A percentile compares a stretch with the other conserved stretches of the same genome.
Evolutionary conservation across 2,888 invertebrate genomes (phyloP).

Genomic region (Cosmia pyralina): DNA sequence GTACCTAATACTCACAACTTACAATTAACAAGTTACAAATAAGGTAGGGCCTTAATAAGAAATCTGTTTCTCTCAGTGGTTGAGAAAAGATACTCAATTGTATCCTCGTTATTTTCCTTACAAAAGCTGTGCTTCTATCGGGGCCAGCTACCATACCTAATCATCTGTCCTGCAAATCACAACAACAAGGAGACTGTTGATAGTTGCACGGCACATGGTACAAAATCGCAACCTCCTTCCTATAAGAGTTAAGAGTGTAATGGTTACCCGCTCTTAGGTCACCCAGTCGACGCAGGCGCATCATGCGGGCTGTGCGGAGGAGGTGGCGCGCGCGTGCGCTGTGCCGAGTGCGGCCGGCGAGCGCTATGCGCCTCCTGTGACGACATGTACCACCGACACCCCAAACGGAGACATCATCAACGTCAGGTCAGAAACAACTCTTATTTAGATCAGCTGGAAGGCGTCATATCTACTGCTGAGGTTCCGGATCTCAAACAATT

Average conservation of each 20-base stretch:
- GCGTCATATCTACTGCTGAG: background rate
- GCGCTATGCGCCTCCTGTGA: slow-evolving; percentile 97
- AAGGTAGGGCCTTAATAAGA: no score
- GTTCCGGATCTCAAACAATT: background rate
- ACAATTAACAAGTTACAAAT: background rate
- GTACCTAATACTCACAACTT: no score
- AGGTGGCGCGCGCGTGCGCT: slow-evolving; percentile 94
- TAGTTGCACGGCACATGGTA: background rate
- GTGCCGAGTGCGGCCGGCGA: slow-evolving; percentile 95
- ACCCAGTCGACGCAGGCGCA: slow-evolving; percentile 83
- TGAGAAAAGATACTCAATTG: background rate
- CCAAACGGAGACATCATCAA: slow-evolving; percentile 95
- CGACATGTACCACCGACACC: slow-evolving; percentile 98
- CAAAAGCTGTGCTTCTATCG: background rate
- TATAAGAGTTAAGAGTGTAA: background rate
- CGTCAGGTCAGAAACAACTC: slow-evolving; percentile 91
- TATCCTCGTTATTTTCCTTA: background rate
- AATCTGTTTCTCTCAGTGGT: background rate
- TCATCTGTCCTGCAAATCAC: background rate
- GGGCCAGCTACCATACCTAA: background rate
- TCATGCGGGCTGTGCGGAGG: slow-evolving; percentile 96
- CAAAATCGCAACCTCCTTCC: background rate
- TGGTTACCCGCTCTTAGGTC: slow-evolving; percentile 79
- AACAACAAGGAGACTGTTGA: background rate
- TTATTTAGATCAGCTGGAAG: background rate